phyloP scores from a whole-genome alignment of 2,113 vertebrate genomes.

The Ammospiza caudacuta region DNA sequence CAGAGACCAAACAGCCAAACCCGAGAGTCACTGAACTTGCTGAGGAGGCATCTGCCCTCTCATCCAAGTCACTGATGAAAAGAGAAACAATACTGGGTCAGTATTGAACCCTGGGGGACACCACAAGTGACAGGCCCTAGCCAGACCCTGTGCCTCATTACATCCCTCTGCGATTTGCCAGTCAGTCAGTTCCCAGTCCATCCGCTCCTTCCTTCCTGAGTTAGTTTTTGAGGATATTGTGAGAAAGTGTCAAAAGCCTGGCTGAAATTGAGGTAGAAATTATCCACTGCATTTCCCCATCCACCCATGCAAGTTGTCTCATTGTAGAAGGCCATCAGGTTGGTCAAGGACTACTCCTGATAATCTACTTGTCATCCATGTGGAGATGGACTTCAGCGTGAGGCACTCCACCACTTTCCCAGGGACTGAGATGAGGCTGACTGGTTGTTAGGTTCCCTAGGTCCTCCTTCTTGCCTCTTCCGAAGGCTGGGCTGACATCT shows the following conservation, averaged over 20 bases:
- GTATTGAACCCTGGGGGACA: neutral
- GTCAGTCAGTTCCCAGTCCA: neutral
- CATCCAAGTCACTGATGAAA: neutral
- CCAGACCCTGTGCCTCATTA: neutral
- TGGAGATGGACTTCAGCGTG: neutral
- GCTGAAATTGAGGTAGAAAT: neutral
- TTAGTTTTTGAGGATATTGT: neutral
- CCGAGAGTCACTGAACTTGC: neutral
- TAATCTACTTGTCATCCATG: neutral
- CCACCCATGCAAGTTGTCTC: neutral
- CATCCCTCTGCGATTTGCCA: fast-evolving
- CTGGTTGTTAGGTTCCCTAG: neutral
- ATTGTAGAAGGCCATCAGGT: neutral
- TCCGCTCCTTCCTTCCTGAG: neutral
- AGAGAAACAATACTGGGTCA: neutral
- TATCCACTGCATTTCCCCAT: neutral
- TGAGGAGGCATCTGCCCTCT: neutral
- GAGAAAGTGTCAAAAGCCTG: neutral
- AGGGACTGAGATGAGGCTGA: neutral
- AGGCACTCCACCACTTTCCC: neutral
- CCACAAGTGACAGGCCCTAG: neutral
- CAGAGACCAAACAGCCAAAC: no score
- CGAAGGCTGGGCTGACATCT: neutral
- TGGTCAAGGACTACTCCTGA: neutral
- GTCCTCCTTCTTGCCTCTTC: neutral